These are phyloP conservation scores for Catamblyrhynchus diadema DNA, from an alignment of 2,797 vertebrate species.

Conservation along the genomic window DNA sequence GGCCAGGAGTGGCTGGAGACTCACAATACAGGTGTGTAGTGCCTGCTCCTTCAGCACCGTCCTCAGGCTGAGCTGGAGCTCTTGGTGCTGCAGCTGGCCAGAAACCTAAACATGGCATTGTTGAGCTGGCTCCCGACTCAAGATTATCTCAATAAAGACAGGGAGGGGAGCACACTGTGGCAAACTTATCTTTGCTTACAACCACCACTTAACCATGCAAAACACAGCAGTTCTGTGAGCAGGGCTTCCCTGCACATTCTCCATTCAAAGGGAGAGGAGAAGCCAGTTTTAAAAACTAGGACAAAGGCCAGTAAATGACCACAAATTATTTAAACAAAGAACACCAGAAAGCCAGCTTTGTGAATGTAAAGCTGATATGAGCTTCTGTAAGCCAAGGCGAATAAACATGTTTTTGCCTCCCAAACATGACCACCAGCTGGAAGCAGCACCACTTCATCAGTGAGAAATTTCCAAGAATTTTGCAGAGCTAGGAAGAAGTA, in stretches of 20 bases:
- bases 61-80: neutral
- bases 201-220: neutral
- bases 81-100: neutral
- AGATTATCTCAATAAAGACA: neutral
- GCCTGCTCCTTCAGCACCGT: neutral
- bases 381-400: neutral
- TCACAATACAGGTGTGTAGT: neutral
- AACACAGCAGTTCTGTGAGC: neutral
- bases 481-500: neutral
- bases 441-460: neutral
- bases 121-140: neutral
- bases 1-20: neutral
- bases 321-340: neutral
- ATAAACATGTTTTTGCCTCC: neutral
- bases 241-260: neutral
- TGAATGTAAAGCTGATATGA: neutral
- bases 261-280: neutral
- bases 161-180: neutral
- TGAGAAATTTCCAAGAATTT: neutral
- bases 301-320: neutral
- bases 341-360: neutral
- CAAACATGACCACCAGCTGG: neutral
- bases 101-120: neutral
- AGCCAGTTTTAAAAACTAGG: neutral
- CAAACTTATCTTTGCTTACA: neutral